Conservation (phyloP, 2,797 vertebrate species). For the Siniperca scherzeri region DNA sequence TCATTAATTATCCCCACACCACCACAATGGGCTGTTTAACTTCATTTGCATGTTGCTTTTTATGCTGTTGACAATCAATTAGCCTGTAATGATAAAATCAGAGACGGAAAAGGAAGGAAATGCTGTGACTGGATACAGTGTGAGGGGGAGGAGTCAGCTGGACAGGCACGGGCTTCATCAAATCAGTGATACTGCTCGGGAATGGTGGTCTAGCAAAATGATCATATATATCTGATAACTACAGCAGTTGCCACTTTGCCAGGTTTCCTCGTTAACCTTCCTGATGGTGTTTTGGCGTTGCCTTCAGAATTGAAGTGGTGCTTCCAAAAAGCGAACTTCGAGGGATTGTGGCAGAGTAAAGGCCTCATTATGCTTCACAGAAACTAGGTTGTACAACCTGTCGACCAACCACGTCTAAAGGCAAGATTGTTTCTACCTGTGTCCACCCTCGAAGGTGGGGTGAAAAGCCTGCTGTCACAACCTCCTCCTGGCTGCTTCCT, state of each 20-base stretch:
- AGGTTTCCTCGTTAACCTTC: neutral
- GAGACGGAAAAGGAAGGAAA: constrained; percentile 26
- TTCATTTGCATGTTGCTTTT: constrained; percentile 51
- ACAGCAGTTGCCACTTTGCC: neutral
- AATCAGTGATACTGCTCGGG: neutral
- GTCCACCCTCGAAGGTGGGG: neutral
- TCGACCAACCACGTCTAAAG: neutral
- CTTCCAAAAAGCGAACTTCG: neutral
- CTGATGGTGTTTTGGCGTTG: neutral
- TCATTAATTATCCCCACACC: constrained; percentile 46
- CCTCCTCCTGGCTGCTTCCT: no score
- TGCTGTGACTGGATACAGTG: neutral
- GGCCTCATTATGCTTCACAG: neutral
- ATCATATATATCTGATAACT: neutral
- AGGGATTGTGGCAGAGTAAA: neutral
- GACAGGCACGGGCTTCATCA: neutral
- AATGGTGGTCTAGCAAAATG: neutral
- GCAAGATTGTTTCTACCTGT: neutral
- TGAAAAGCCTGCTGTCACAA: no score
- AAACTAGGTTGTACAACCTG: neutral
- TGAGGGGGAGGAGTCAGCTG: neutral
- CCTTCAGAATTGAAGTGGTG: neutral
- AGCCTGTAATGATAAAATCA: constrained; percentile 40
- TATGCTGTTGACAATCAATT: constrained; percentile 57
- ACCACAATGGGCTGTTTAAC: constrained; percentile 17